Base-by-base conservation (phyloP, 1,140 invertebrate species). In the Drosophila tani region DNA sequence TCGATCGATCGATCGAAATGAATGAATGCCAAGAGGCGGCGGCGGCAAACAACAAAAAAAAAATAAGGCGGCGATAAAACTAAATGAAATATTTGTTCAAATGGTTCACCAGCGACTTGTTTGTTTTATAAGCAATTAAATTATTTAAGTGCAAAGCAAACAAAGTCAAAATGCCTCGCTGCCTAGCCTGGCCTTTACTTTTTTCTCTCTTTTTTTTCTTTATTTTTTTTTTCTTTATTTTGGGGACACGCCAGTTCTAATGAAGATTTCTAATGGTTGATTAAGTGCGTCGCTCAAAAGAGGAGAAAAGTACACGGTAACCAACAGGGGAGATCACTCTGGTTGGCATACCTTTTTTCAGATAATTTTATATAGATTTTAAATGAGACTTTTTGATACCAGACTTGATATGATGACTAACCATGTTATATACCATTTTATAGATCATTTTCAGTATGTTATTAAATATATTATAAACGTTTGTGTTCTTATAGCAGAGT, bases 81-180 rank as follows among this genome's bases (percentile, higher is more conserved):
- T 38, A 55, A 76, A 46, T 65, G 45, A 79, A 56, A 78, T 70
- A 64, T 78, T 73, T 73, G 69, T 73, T 35, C 53, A 73, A 73
- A 73, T 71, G 68, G 68, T 71, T 73, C 46, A 43, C 51, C 45
- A 65, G 46, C 24, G 41, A 51, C 27, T 81, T 83, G 69, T 88
- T 88, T 88, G 79, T 81, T 88, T 81, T 85, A 88, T 79, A 88
- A 88, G 81, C 85, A 90, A 90, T 90, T 90, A 90, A 88, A 88
- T 79, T 75, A 81, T 88, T 90, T 90, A 85, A 90, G 85, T 90
- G 81, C 85, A 79, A 85, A 79, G 85, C 85, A 82, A 90, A 90
- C 81, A 88, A 50, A 76, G 59, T 76, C 68, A 55, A 65, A 78
- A 67, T 62, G 74, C 68, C 67, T 82, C 70, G 56, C 40, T 5